Conservation (phyloP, 2,888 invertebrate species). For the Andrena camellia region DNA sequence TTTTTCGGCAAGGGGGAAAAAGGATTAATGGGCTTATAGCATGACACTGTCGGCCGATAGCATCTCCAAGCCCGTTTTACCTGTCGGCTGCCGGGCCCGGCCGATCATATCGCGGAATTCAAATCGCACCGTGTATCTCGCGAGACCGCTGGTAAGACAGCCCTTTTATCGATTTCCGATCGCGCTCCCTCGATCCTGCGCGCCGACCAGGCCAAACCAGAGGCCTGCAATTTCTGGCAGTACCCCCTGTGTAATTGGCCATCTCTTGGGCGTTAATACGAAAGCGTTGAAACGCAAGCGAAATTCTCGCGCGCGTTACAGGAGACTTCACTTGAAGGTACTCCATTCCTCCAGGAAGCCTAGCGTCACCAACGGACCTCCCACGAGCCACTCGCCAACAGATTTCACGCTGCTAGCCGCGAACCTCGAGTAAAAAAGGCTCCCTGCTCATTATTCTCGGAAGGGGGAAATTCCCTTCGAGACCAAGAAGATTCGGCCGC, state of each 20-base stretch:
- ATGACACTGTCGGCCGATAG: constrained; percentile 77
- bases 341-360: not conserved
- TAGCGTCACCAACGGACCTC: not conserved
- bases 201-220: not conserved
- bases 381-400: not conserved
- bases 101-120: constrained; percentile 79
- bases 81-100: constrained; percentile 65
- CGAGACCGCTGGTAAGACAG: constrained; percentile 58
- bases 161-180: constrained; percentile 68
- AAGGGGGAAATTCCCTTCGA: not conserved
- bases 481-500: not conserved
- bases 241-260: too few relatives aligned
- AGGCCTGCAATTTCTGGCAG: not conserved
- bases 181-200: constrained; percentile 14
- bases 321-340: not conserved
- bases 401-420: constrained; percentile 22
- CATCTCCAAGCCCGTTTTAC: constrained; percentile 74
- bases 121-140: constrained; percentile 70
- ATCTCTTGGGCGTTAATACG: too few relatives aligned
- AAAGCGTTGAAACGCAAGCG: not conserved
- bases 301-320: not conserved
- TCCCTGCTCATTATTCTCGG: constrained; percentile 46
- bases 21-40: constrained; percentile 76
- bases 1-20: constrained; percentile 65
- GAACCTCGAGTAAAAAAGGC: constrained; percentile 17